phyloP scores from a whole-genome alignment of 2,797 vertebrate genomes.

The Xyrichtys novacula region DNA sequence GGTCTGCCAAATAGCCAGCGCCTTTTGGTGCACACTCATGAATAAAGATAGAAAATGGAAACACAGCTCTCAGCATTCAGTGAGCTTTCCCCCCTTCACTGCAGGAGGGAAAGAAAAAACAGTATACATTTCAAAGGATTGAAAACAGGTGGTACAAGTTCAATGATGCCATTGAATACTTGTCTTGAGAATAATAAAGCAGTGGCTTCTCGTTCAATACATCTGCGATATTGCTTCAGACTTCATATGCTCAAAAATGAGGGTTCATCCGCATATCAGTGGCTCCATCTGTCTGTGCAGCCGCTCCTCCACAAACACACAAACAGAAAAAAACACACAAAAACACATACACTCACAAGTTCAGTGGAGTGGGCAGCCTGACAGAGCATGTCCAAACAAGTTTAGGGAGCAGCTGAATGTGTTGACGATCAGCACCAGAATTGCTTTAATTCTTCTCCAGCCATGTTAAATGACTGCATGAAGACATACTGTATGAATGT shows the following conservation, averaged over 20 bases:
- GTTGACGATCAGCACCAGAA: conserved; percentile 20
- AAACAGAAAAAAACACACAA: background rate
- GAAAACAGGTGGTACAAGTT: conserved; percentile 57
- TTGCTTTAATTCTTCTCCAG: conserved; percentile 4
- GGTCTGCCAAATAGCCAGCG: conserved; percentile 36
- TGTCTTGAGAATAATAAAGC: conserved; percentile 58
- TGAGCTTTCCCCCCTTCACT: background rate
- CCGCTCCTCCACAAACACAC: conserved; percentile 4
- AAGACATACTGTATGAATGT: too few species aligned
- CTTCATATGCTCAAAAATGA: conserved; percentile 53
- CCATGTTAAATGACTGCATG: background rate
- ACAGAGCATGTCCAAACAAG: conserved; percentile 41
- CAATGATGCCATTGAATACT: conserved; percentile 38
- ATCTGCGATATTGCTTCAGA: conserved; percentile 39
- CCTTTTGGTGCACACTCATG: conserved; percentile 40
- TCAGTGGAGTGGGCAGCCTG: conserved; percentile 25
- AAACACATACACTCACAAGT: background rate
- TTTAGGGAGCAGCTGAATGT: conserved; percentile 10
- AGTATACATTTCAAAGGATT: conserved; percentile 46
- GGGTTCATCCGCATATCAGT: conserved; percentile 43
- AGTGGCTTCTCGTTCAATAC: conserved; percentile 29
- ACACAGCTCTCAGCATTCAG: conserved; percentile 28
- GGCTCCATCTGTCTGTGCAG: conserved; percentile 54
- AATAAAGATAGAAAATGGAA: conserved; percentile 49
- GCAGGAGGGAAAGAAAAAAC: background rate